These are phyloP conservation scores for Embiotoca jacksoni DNA, from an alignment of 2,113 vertebrate genomes.

Conservation along the genomic window DNA sequence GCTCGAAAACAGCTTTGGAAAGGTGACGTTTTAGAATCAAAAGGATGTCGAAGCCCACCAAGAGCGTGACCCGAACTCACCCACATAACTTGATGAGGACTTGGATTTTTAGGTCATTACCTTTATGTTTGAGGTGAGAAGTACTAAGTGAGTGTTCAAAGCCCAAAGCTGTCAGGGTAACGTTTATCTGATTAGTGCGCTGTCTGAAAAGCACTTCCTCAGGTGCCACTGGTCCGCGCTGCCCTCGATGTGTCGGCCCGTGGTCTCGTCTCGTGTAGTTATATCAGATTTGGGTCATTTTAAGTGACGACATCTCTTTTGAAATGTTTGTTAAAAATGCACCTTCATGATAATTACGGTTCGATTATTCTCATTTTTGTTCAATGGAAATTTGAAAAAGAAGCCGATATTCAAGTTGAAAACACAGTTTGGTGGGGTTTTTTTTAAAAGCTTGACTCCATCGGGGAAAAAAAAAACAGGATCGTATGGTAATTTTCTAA, in stretches of 20 bases:
- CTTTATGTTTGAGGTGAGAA: conserved; percentile 73
- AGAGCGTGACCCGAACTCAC: conserved; percentile 63
- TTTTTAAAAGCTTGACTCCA: no score
- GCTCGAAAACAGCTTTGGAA: conserved; percentile 65
- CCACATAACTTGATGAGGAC: conserved; percentile 71
- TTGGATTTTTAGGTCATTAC: conserved; percentile 74
- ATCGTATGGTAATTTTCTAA: no score
- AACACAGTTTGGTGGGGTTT: no score
- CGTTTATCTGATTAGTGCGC: conserved; percentile 66
- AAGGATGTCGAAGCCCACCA: conserved; percentile 67
- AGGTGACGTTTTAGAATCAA: conserved; percentile 73
- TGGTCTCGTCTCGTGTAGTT: conserved; percentile 12
- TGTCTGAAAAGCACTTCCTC: conserved; percentile 56
- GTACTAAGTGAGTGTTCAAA: conserved; percentile 81
- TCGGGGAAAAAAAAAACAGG: no score
- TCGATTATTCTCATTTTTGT: no score
- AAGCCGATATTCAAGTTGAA: background rate
- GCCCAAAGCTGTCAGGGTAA: conserved; percentile 74
- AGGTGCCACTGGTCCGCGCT: conserved; percentile 41
- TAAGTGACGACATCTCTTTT: background rate
- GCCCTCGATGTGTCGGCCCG: background rate
- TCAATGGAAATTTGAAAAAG: background rate
- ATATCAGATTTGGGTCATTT: conserved; percentile 8
- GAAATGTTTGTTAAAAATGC: background rate
- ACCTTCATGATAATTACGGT: no score